phyloP scores from a whole-genome alignment of 1,140 invertebrate genomes.

The Drosophila pectinifera region DNA sequence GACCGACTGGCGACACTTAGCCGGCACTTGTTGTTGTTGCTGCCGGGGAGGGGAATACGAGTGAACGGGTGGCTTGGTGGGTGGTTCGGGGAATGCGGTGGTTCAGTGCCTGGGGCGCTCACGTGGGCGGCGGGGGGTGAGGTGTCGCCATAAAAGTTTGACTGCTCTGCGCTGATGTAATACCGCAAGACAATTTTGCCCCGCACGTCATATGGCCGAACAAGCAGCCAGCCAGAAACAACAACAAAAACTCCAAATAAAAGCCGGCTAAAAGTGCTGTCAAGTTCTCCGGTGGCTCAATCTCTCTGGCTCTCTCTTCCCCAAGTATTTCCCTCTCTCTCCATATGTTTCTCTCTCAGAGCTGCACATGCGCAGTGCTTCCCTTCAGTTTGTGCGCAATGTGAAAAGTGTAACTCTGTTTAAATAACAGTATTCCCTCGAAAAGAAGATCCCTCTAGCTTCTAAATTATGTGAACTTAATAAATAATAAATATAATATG shows the following conservation, averaged over 20 bases:
- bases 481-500: too few relatives aligned
- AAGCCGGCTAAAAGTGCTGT: conserved; percentile 58
- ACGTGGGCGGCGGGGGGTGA: conserved; percentile 28
- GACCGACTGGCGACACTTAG: conserved; percentile 60
- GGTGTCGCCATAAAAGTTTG: conserved; percentile 68
- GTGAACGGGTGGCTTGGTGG: conserved; percentile 3
- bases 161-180: conserved; percentile 76
- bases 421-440: neutral
- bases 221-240: conserved; percentile 38
- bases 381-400: conserved; percentile 23
- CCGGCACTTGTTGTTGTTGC: conserved; percentile 57
- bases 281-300: conserved; percentile 6
- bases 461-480: too few relatives aligned
- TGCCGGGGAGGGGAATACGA: conserved; percentile 3
- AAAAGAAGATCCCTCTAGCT: too few relatives aligned
- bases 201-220: conserved; percentile 69
- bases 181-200: conserved; percentile 77
- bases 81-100: conserved; percentile 9
- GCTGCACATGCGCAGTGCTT: conserved; percentile 53
- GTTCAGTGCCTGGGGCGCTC: neutral
- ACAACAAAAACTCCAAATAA: conserved; percentile 49
- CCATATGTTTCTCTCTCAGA: conserved; percentile 1
- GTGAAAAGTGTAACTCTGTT: conserved; percentile 7
- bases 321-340: neutral
- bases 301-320: conserved; percentile 3